Base-by-base conservation (phyloP, 2,113 vertebrate genomes). In the Hemicordylus capensis region DNA sequence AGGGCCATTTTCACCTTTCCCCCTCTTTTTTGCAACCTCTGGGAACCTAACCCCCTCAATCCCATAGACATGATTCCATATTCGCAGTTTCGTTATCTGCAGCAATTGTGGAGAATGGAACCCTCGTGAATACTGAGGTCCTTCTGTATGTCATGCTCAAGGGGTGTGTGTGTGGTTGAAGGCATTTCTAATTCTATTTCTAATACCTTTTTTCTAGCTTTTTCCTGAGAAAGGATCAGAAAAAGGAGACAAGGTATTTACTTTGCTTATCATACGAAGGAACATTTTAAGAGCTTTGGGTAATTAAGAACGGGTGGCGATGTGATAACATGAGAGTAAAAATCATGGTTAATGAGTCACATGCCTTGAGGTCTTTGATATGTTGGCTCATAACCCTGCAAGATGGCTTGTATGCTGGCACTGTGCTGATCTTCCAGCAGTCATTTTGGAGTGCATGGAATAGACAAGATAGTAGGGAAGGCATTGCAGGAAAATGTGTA, bases 171-270 rank as follows among this genome's bases (percentile, higher is more conserved):
- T n/a, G n/a, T n/a, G n/a, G n/a, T n/a, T n/a, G n/a, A n/a, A n/a
- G n/a, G 34, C 59, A 87, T 54, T 51, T n/a, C 37, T 83, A 19
- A 66, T 48, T 80, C 28, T 84, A 19, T 59, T 85, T 85, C 83
- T 48, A 85, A 92, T 89, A 34, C 93, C 54, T 91, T 95, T 90
- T n/a, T 93, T 93, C 72, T 95, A 99, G 98, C 97, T 99, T 93
- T 99, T 99, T 95, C 98, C 98, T 69, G 98, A 99, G 95, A 99
- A 99, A 98, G 97, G 97, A 94, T 93, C 95, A 34, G 98, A 99
- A 94, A 99, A 98, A 96, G 97, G 97, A 95, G 97, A 97, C 58
- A 99, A 99, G 98, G 98, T 99, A 98, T 93, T 92, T 85, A 59
- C 31, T 89, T 91, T 85, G 59, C 39, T 56, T 87, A 85, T 93